Evolutionary conservation across 2,888 invertebrate species (phyloP).

Genomic region (Abrostola triplasia): DNA sequence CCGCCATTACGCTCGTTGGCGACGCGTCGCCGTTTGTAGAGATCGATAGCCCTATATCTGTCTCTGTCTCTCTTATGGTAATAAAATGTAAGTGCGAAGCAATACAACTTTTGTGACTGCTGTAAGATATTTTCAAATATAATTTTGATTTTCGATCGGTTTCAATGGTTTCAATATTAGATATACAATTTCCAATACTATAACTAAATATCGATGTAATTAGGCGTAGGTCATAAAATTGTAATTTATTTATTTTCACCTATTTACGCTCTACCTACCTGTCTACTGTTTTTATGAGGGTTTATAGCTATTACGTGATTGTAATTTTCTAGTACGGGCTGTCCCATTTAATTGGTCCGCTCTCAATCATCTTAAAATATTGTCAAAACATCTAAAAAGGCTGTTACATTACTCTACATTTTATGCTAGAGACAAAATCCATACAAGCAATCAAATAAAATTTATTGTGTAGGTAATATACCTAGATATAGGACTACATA

Average conservation of each 20-base stretch:
- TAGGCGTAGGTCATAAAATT: conserved; percentile 31
- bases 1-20: conserved; percentile 76
- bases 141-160: conserved; percentile 37
- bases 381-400: too few relatives aligned
- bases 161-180: conserved; percentile 24
- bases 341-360: too few relatives aligned
- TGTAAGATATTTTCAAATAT: conserved; percentile 48
- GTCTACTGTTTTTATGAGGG: conserved; percentile 16
- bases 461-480: too few relatives aligned
- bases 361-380: too few relatives aligned
- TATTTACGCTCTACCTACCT: neutral
- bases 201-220: conserved; percentile 16
- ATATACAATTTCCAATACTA: conserved; percentile 31
- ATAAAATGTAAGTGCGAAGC: conserved; percentile 67
- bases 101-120: conserved; percentile 54
- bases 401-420: too few relatives aligned
- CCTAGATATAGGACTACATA: too few relatives aligned
- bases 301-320: conserved; percentile 7
- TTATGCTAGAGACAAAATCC: too few relatives aligned
- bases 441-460: too few relatives aligned
- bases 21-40: conserved; percentile 64
- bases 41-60: conserved; percentile 69
- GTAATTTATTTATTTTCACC: conserved; percentile 27
- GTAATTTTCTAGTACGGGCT: neutral
- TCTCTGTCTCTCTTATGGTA: conserved; percentile 73